Base-by-base conservation (phyloP, 2,888 invertebrate species). In the Eilema sororculum region DNA sequence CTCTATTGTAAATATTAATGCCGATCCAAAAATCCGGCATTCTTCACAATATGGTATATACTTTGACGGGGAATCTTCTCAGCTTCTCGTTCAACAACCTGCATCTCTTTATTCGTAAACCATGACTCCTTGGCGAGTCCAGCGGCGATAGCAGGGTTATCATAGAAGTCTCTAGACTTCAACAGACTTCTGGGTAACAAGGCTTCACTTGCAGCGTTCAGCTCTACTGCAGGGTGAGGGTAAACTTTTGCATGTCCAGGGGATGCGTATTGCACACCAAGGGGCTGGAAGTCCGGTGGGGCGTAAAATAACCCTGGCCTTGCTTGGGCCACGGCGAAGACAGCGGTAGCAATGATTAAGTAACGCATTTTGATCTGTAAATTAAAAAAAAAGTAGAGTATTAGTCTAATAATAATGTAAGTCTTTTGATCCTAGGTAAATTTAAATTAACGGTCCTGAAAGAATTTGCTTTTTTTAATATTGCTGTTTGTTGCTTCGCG, bases 41-140 rank as follows among this genome's bases (percentile, higher is more conserved):
- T 96, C 86, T 97, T 97, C 65, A 98, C 96, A 72, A 98, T 96
- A 83, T 97, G 96, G 82, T 96, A 97, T 71, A 98, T 97, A 86
- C 96, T 97, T 75, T 97, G 96, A 3, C 98, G 95, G 0, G 98
- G 97, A 74, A 98, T 98, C 89, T 97, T 97, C 82, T 98, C 98
- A 0, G 98, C 97, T 85, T 98, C 98, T 16, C 98, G 96, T 84
- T 98, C 96, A 60, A 96, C 95, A 0, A 98, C 98, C 74, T 97
- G 97, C 96, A 97, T 97, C 88, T 98, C 98, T 85, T 97, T 97
- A 78, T 97, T 96, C 0, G 96, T 96, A 78, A 97, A 96, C 97
- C 98, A 97, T 0, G 98, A 98, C 82, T 97, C 97, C 82, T 97
- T 97, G 1, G 98, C 98, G 13, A 98, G 93, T 0, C 96, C 97